Evolutionary conservation across 2,113 vertebrate genomes (phyloP), one percentile per base, ranked within the genome.

Genomic region (Engraulis encrasicolus): DNA sequence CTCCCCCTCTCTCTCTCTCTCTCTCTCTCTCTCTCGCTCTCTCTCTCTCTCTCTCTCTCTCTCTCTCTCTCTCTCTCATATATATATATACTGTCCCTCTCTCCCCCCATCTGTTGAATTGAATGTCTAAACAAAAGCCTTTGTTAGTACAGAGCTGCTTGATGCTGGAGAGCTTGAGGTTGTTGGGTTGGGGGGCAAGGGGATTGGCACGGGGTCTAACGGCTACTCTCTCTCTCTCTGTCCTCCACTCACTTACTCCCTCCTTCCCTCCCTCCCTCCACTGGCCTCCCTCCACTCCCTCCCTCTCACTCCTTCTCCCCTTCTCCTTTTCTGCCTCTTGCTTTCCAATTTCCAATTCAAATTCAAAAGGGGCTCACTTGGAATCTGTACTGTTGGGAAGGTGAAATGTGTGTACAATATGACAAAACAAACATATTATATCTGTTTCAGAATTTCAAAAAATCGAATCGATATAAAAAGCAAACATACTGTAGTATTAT

Each of bases 41-140:
- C 61, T 15, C 61, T 17, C 27, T 71, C 11, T 71, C 27, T 48
- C 80, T 50, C 50, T 83, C 85, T 86, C 85, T 86, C 78, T 86
- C 86, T 85, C 38, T 91, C 91, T 92, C 91, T n/a, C n/a, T n/a
- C n/a, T n/a, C n/a, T n/a, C n/a, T n/a, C n/a, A n/a, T n/a, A n/a
- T n/a, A n/a, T n/a, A n/a, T n/a, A 93, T 93, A 94, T 92, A 93
- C 92, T 93, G 93, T 94, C 92, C 31, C 66, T 89, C 91, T 91
- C 90, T 89, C 90, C 91, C 90, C 91, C 93, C 94, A 94, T 95
- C 93, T 94, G 94, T 88, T 93, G 91, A 91, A 90, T 91, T 91
- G 84, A 91, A 91, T n/a, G 78, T 87, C 38, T 84, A 79, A 84
- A 93, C 92, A 93, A 93, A 95, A 91, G 93, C 89, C 92, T 93